Percentiles rank a stretch among this genome's conserved stretches.
Conservation (phyloP, 2,797 vertebrate genomes). For the Schizothorax lantsangensis region DNA sequence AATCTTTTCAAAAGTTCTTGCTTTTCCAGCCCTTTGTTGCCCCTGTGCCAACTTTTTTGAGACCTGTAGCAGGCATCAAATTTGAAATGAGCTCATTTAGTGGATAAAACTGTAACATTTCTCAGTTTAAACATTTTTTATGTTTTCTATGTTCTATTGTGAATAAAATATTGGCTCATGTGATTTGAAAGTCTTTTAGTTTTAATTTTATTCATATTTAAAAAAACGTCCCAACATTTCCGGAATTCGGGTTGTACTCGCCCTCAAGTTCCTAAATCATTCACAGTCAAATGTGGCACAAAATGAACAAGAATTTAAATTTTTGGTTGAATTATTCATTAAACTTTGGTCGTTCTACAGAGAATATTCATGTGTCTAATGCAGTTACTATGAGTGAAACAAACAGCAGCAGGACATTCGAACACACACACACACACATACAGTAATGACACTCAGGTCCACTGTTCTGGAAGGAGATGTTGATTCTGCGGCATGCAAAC, state of each 20-base stretch:
- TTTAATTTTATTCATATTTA: no score
- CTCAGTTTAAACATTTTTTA: no score
- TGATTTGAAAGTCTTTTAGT: no score
- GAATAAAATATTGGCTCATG: no score
- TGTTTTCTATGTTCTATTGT: no score
- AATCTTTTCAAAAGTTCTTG: no score
- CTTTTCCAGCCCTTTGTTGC: no score
- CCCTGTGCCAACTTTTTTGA: no score
- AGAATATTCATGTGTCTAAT: not conserved
- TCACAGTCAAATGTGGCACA: not conserved
- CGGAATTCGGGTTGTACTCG: not conserved
- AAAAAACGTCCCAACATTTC: no score
- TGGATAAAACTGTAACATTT: no score
- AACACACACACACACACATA: not conserved
- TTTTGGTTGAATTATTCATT: not conserved
- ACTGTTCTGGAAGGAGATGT: slow-evolving; percentile 7
- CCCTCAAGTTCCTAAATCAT: not conserved
- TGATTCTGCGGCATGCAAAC: not conserved
- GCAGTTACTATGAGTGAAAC: not conserved
- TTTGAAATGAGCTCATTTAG: no score
- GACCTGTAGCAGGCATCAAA: no score
- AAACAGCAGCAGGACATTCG: not conserved
- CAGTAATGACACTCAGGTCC: not conserved
- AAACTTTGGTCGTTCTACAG: not conserved
- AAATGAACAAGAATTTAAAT: not conserved